phyloP scores from a whole-genome alignment of 1,140 invertebrate genomes.

The Pseudomyrmex cubaensis region DNA sequence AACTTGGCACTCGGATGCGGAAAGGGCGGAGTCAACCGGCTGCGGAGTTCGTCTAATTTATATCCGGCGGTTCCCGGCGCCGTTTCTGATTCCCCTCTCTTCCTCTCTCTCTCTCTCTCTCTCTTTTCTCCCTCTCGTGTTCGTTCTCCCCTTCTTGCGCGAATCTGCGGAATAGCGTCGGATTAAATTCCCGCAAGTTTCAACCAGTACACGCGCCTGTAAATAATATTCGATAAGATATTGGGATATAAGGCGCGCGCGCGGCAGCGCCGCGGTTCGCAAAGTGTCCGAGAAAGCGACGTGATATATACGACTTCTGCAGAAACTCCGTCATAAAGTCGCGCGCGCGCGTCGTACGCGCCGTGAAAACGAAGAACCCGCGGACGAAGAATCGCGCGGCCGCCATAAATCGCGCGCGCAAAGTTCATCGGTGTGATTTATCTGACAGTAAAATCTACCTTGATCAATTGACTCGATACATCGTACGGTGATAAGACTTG shows the following conservation, averaged over 20 bases:
- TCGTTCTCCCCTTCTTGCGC: not conserved
- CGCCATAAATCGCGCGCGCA: slow-evolving; percentile 17
- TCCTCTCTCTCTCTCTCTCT: no score
- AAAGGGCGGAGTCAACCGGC: slow-evolving; percentile 74
- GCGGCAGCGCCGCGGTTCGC: slow-evolving; percentile 27
- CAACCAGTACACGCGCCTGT: slow-evolving; percentile 64
- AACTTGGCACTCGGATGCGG: slow-evolving; percentile 74
- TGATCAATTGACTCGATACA: slow-evolving; percentile 46
- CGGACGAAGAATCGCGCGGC: slow-evolving; percentile 27
- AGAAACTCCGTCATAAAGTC: slow-evolving; percentile 64
- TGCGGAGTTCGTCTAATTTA: slow-evolving; percentile 75
- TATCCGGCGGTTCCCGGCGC: slow-evolving; percentile 67
- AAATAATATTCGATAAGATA: slow-evolving; percentile 74
- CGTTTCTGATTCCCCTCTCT: not conserved
- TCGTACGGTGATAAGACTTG: slow-evolving; percentile 26
- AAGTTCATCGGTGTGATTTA: slow-evolving; percentile 46
- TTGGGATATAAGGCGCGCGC: slow-evolving; percentile 53
- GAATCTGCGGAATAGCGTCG: slow-evolving; percentile 42
- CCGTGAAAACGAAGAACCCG: slow-evolving; percentile 40
- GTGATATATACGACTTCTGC: slow-evolving; percentile 67
- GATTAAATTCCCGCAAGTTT: slow-evolving; percentile 71
- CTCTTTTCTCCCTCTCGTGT: no score
- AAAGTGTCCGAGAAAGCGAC: slow-evolving; percentile 2
- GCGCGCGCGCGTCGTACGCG: slow-evolving; percentile 55
- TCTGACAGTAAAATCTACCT: slow-evolving; percentile 39